Base-by-base conservation (phyloP, 2,888 invertebrate genomes). In the Rhopalosiphum nymphaeae region DNA sequence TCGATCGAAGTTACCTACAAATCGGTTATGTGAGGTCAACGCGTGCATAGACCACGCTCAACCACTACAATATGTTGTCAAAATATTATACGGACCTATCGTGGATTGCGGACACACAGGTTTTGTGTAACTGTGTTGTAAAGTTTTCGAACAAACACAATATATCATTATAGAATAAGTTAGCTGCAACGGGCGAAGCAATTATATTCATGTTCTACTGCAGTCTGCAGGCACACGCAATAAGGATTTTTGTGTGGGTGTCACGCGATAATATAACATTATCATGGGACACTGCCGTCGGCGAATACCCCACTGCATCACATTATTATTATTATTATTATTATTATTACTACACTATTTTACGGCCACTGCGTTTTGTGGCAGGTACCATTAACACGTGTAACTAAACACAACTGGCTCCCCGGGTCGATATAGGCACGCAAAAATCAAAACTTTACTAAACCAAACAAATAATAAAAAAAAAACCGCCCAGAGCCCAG, bases 221-320 rank as follows among this genome's bases (percentile, higher is more conserved):
- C 67, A 25, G 78, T 46, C 44, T 46, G 44, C 36, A 21, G 78
- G 78, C 36, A 21, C 91, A 91, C 78, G 78, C 91, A 21, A 91
- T 36, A 16, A 84, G 91, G 42, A 91, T 53, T 91, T 78, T 49
- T 49, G 67, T 44, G 90, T 49, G 78, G 36, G 36, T 53, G 13
- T 53, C 91, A 91, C 91, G 91, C 91, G 78, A 91, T 84, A 53
- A 91, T 49, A 36, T 78, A 36, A 57, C 57, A 53, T 53, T 57
- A 78, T 78, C 78, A 36, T 36, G 53, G 26, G 53, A 88, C 88
- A 25, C 29, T n/a, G 10, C 21, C 29, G 87, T 21, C 49, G 49
- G 26, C 26, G 7, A 78, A 78, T 29, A 9, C 26, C 9, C 10
- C n/a, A 5, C 29, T 36, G 78, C 36, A 11, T 78, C 10, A 13